A percentile compares a stretch with the other conserved stretches of the same genome.
Conservation (phyloP, 2,113 vertebrate genomes). For the Megaceryle torquata region DNA sequence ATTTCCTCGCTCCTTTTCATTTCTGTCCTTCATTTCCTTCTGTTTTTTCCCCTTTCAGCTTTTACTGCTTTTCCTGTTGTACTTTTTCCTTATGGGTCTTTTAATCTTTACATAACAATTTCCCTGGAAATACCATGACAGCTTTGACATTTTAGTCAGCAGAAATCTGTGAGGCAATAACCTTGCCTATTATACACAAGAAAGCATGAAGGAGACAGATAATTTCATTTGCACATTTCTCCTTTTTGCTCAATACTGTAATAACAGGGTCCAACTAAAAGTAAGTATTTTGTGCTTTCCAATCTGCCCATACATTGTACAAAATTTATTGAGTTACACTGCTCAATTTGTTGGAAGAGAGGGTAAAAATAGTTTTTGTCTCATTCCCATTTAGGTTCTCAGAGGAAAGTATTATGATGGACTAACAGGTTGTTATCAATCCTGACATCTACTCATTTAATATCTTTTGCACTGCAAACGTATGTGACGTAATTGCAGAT, state of each 20-base stretch:
- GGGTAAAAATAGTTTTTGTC: not conserved
- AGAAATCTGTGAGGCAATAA: constrained; percentile 33
- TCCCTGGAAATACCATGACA: constrained; percentile 10
- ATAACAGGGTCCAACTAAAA: not conserved
- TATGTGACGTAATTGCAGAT: not conserved
- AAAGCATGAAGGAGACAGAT: not conserved
- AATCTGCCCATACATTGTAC: not conserved
- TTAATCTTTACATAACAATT: not conserved
- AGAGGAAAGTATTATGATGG: not conserved
- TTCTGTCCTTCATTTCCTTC: not conserved
- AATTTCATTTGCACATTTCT: not conserved
- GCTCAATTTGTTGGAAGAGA: not conserved
- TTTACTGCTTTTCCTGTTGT: not conserved
- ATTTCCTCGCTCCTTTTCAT: not conserved
- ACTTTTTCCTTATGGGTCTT: not conserved
- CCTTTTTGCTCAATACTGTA: not conserved
- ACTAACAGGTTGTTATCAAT: not conserved
- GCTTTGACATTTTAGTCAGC: constrained; percentile 40
- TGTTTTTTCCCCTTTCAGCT: not conserved
- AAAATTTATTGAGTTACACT: not conserved
- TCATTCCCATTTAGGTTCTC: not conserved
- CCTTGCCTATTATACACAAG: not conserved
- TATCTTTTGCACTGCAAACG: not conserved
- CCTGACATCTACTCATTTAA: not conserved
- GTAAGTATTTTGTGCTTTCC: not conserved